Conservation (phyloP, 2,113 vertebrate genomes). For the Heterocephalus glaber region DNA sequence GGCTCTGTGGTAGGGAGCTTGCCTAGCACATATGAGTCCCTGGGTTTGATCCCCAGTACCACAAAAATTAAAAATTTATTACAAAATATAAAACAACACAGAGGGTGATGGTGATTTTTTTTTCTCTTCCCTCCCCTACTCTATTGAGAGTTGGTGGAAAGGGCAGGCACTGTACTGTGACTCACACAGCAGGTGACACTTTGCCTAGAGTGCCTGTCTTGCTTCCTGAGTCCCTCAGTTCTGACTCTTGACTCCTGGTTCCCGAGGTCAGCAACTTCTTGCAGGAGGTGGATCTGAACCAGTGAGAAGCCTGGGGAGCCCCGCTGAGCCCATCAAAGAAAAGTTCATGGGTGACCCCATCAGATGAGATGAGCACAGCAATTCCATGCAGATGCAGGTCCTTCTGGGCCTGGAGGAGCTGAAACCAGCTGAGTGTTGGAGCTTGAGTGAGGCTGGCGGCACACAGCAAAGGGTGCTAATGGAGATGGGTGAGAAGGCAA, state of each 20-base stretch:
- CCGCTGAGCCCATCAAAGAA: not conserved
- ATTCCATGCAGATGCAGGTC: not conserved
- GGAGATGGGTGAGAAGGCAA: not conserved
- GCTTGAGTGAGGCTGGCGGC: not conserved
- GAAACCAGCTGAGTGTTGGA: not conserved
- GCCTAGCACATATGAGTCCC: not conserved
- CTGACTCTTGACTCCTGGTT: not conserved
- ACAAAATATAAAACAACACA: not conserved
- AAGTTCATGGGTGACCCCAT: not conserved
- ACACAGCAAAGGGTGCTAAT: not conserved
- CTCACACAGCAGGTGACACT: not conserved
- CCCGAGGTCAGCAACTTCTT: not conserved
- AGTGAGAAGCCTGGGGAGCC: not conserved
- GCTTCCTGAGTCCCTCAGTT: not conserved
- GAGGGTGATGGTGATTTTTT: not conserved
- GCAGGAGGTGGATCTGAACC: not conserved
- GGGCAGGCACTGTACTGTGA: not conserved
- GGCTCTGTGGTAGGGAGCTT: not conserved
- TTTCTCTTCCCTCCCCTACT: not conserved
- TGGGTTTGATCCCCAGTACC: not conserved
- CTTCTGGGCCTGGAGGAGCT: not conserved
- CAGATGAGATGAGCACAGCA: not conserved
- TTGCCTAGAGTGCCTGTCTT: not conserved
- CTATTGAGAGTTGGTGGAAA: not conserved
- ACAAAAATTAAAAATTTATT: not conserved